Percentiles rank a stretch among this genome's conserved stretches.
Conservation (phyloP, 2,113 vertebrate genomes). For the Acanthochromis polyacanthus region DNA sequence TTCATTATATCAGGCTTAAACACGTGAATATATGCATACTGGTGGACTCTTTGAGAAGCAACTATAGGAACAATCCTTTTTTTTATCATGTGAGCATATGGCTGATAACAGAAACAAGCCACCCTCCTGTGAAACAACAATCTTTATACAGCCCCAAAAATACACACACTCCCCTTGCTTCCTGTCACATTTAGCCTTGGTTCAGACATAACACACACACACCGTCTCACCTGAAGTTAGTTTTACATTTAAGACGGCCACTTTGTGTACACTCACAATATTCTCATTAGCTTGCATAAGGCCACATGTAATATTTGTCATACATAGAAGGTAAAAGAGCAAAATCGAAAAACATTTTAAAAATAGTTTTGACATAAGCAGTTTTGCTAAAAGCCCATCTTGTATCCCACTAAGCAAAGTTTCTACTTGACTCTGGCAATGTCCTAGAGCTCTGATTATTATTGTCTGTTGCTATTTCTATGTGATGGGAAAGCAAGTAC, state of each 20-base stretch:
- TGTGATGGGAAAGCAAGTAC: neutral
- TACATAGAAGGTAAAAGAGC: conserved; percentile 9
- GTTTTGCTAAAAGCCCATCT: neutral
- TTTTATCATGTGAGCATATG: neutral
- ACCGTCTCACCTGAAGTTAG: conserved; percentile 9
- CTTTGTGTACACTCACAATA: conserved; percentile 29
- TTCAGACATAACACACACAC: conserved; percentile 46
- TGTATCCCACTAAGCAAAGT: neutral
- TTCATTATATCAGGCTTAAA: conserved; percentile 9
- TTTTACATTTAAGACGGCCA: conserved; percentile 31
- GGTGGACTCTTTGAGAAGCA: conserved; percentile 1
- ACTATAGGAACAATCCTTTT: neutral
- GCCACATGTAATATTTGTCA: conserved; percentile 11
- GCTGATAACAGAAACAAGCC: neutral
- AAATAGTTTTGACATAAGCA: neutral
- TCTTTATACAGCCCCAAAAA: neutral
- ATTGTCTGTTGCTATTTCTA: neutral
- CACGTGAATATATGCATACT: neutral
- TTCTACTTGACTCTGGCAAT: neutral
- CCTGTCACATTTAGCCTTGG: conserved; percentile 41
- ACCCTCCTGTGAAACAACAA: neutral
- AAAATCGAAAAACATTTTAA: too few species aligned
- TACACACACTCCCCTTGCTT: neutral
- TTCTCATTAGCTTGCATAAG: conserved; percentile 12
- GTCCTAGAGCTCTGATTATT: neutral